Conservation (phyloP, 2,113 vertebrate species). For the Chlorodrepanis virens region DNA sequence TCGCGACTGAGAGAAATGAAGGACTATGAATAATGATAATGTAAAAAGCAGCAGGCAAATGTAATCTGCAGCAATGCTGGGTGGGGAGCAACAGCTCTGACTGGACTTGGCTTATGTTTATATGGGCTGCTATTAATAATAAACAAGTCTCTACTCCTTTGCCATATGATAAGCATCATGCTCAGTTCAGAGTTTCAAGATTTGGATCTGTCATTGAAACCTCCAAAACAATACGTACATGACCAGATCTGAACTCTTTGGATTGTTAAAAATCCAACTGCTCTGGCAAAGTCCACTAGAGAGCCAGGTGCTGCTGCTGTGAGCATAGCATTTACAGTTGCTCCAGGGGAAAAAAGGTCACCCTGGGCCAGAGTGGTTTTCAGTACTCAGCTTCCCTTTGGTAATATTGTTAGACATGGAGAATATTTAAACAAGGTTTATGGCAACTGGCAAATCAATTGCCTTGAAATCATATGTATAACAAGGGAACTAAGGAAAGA, state of each 20-base stretch:
- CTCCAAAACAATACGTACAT: background rate
- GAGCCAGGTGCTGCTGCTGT: background rate
- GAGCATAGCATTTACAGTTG: background rate
- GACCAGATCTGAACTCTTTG: background rate
- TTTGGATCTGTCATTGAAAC: constrained; percentile 5
- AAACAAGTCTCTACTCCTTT: background rate
- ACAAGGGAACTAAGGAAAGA: constrained; percentile 13
- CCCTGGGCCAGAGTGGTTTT: background rate
- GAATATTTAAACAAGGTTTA: constrained; percentile 42
- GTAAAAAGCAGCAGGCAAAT: constrained; percentile 37
- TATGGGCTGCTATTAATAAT: constrained; percentile 36
- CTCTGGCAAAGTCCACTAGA: background rate
- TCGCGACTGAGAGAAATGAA: background rate
- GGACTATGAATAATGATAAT: constrained; percentile 1
- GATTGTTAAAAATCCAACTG: background rate
- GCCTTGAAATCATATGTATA: background rate
- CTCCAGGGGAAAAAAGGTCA: background rate
- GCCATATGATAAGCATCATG: constrained; percentile 19
- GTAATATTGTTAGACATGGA: background rate
- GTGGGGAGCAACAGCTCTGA: background rate
- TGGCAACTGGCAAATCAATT: constrained; percentile 47
- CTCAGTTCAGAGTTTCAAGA: background rate
- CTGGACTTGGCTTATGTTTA: background rate
- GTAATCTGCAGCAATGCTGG: background rate
- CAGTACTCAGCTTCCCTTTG: background rate